A percentile compares a stretch with the other conserved stretches of the same genome.
These are phyloP conservation scores for Pyrocoelia pectoralis DNA, from an alignment of 2,888 invertebrate species.

Conservation along the genomic window DNA sequence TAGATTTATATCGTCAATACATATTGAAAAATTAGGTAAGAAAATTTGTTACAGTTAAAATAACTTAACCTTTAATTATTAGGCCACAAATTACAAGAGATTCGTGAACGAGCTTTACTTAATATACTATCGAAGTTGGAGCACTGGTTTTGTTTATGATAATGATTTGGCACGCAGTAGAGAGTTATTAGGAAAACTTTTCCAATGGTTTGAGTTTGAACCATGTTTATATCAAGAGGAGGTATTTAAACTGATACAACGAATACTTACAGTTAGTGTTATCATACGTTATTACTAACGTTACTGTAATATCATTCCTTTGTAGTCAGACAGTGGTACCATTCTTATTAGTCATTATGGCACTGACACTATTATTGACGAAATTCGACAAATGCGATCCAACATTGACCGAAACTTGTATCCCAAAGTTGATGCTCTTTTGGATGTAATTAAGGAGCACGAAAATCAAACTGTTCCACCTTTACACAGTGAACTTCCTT, in stretches of 20 bases:
- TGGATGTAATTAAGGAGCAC: conserved; percentile 56
- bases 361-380: conserved; percentile 56
- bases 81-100: conserved; percentile 59
- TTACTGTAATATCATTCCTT: too few relatives aligned
- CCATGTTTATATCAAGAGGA: conserved; percentile 64
- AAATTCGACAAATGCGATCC: conserved; percentile 58
- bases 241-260: conserved; percentile 66
- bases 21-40: conserved; percentile 55
- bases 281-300: conserved; percentile 9
- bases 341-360: conserved; percentile 64
- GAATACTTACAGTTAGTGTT: conserved; percentile 64
- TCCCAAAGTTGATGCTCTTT: conserved; percentile 60
- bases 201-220: conserved; percentile 70
- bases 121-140: conserved; percentile 67
- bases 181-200: conserved; percentile 66
- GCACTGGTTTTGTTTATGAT: conserved; percentile 67
- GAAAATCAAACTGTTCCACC: conserved; percentile 59
- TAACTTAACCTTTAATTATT: conserved; percentile 14
- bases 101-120: conserved; percentile 56
- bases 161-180: conserved; percentile 68
- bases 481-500: conserved; percentile 59
- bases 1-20: conserved; percentile 48
- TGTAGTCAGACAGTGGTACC: conserved; percentile 63
- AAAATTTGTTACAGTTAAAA: neutral
- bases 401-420: conserved; percentile 59